These are phyloP conservation scores for Zaprionus lachaisei DNA, from an alignment of 1,140 invertebrate species.

Conservation along the genomic window DNA sequence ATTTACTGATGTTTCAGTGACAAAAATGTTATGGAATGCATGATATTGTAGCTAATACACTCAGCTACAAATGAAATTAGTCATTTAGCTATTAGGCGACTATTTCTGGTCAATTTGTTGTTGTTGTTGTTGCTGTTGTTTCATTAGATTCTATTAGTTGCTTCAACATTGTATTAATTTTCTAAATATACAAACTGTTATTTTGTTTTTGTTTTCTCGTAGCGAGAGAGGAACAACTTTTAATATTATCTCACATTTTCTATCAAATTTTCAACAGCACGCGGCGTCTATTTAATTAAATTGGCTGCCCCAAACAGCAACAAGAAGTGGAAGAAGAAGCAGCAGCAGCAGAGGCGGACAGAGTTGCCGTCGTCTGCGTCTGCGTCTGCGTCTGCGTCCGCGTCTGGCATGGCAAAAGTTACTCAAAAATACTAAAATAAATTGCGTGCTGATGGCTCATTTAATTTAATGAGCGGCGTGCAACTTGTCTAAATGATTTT, in stretches of 20 bases:
- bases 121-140: neutral
- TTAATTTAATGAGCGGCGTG: conserved; percentile 84
- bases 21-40: neutral
- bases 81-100: neutral
- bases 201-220: neutral
- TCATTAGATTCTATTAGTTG: conserved; percentile 4
- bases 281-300: conserved; percentile 58
- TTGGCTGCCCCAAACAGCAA: conserved; percentile 37
- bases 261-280: conserved; percentile 51
- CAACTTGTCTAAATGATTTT: conserved; percentile 84
- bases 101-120: neutral
- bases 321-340: neutral
- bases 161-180: conserved; percentile 33
- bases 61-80: neutral
- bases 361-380: conserved; percentile 26
- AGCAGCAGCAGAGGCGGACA: conserved; percentile 14
- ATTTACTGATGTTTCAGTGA: neutral
- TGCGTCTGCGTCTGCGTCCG: conserved; percentile 27
- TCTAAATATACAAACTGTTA: conserved; percentile 19
- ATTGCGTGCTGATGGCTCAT: conserved; percentile 84
- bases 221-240: conserved; percentile 33
- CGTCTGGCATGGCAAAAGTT: conserved; percentile 64
- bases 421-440: conserved; percentile 84
- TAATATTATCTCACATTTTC: conserved; percentile 55
- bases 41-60: neutral